A percentile compares a stretch with the other conserved stretches of the same genome.
phyloP scores from a whole-genome alignment of 1,140 invertebrate genomes.

The Tetragnatha versicolor region DNA sequence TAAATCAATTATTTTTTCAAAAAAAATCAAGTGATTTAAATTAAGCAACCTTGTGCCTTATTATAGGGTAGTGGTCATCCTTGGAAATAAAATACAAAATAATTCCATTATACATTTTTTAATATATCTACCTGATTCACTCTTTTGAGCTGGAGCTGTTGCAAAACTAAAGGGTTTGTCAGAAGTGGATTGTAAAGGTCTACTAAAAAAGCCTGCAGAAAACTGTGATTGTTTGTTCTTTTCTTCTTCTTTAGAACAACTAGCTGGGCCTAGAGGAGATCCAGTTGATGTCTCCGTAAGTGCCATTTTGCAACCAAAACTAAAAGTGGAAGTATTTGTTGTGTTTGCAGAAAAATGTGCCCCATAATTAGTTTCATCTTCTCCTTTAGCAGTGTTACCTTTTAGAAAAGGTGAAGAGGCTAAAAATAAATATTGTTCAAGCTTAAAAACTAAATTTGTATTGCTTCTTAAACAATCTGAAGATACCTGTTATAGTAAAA shows the following conservation, averaged over 20 bases:
- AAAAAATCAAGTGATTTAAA: no score
- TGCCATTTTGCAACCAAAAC: conserved; percentile 51
- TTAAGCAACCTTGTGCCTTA: no score
- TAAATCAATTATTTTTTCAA: no score
- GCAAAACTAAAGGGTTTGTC: conserved; percentile 28
- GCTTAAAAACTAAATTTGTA: neutral
- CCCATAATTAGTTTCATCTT: conserved; percentile 48
- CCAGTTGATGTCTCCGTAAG: conserved; percentile 7
- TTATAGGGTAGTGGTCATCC: no score
- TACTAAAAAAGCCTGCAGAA: conserved; percentile 3
- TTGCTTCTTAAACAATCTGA: neutral
- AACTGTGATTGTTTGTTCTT: neutral
- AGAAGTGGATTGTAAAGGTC: neutral
- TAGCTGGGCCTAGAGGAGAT: conserved; percentile 1
- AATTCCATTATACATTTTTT: no score
- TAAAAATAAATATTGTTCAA: neutral
- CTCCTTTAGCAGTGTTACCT: neutral
- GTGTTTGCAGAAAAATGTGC: conserved; percentile 46
- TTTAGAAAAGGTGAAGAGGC: neutral
- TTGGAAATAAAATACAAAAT: no score
- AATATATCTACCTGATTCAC: neutral
- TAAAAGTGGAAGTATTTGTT: conserved; percentile 54
- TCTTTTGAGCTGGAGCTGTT: neutral
- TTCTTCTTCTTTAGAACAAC: conserved; percentile 13
- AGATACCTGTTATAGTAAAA: neutral